A percentile compares a stretch with the other conserved stretches of the same genome.
Evolutionary conservation across 2,797 vertebrate species (phyloP).

Genomic region (Chromis chromis): DNA sequence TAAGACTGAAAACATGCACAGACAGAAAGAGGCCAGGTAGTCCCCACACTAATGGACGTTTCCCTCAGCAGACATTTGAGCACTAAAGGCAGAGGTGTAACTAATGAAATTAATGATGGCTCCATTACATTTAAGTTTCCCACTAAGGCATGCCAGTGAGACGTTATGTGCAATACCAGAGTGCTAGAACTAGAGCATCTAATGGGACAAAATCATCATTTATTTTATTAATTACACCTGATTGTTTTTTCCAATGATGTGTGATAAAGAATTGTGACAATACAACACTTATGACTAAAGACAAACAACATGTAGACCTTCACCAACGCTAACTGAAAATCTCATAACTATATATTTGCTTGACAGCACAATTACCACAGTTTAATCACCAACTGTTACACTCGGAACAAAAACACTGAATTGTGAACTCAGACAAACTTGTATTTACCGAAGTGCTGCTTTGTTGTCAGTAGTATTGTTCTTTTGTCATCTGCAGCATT

Average conservation of each 20-base stretch:
- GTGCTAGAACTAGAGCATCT: constrained; percentile 7
- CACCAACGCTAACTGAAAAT: constrained; percentile 25
- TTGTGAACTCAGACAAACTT: constrained; percentile 54
- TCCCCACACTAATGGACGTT: constrained; percentile 5
- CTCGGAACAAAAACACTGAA: constrained; percentile 43
- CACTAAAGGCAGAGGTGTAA: constrained; percentile 12
- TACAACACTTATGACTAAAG: neutral
- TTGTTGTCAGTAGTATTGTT: constrained; percentile 21
- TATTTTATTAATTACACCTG: constrained; percentile 18
- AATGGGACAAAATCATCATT: constrained; percentile 18
- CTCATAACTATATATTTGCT: constrained; percentile 59
- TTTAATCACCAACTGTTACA: constrained; percentile 42
- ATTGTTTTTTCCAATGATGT: neutral
- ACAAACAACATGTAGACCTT: constrained; percentile 14
- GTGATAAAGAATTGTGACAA: constrained; percentile 11
- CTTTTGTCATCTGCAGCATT: constrained; percentile 32
- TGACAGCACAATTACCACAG: constrained; percentile 11
- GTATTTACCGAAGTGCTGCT: constrained; percentile 50
- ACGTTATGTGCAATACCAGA: constrained; percentile 5
- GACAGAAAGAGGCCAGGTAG: constrained; percentile 10
- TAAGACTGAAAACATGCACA: neutral
- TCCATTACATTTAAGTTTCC: constrained; percentile 23
- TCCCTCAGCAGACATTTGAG: constrained; percentile 7
- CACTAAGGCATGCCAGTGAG: neutral
- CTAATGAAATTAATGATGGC: constrained; percentile 36